A percentile compares a stretch with the other conserved stretches of the same genome.
Evolutionary conservation across 2,888 invertebrate species (phyloP).

Genomic region (Epicampocera succincta): DNA sequence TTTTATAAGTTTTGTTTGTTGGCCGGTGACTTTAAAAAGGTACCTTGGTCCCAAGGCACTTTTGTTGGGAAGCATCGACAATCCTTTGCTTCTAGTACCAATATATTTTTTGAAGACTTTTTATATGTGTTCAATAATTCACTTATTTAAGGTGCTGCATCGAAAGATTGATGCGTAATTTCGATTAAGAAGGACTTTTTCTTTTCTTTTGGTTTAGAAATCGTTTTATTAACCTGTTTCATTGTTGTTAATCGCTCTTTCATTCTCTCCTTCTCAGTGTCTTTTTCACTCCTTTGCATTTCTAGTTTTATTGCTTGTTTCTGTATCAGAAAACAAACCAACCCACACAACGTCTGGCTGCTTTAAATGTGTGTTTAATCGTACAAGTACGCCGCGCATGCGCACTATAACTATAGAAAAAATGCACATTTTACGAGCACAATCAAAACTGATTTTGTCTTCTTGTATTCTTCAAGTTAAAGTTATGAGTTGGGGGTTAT

Average conservation of each 20-base stretch:
- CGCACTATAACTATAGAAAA: slow-evolving; percentile 35
- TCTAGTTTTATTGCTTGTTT: slow-evolving; percentile 7
- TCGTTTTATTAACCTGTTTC: slow-evolving; percentile 10
- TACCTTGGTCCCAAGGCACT: no score
- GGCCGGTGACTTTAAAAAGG: no score
- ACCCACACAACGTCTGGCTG: slow-evolving; percentile 31
- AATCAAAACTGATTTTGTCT: slow-evolving; percentile 45
- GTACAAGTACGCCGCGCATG: slow-evolving; percentile 65
- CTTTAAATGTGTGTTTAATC: slow-evolving; percentile 34
- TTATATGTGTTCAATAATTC: background rate
- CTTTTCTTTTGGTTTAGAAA: slow-evolving; percentile 1
- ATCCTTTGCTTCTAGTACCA: no score
- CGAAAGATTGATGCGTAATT: slow-evolving; percentile 27
- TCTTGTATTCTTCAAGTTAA: slow-evolving; percentile 19
- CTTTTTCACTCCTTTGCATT: background rate
- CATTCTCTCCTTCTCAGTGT: background rate
- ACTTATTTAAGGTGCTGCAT: slow-evolving; percentile 8
- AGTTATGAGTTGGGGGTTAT: background rate
- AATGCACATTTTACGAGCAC: slow-evolving; percentile 33
- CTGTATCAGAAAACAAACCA: slow-evolving; percentile 4
- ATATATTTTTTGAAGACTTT: background rate
- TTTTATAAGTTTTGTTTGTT: no score
- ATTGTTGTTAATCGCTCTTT: background rate
- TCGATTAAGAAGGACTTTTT: slow-evolving; percentile 51
- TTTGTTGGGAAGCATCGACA: no score